Base-by-base conservation (phyloP, 2,888 invertebrate genomes). In the Perizoma affinitatum region DNA sequence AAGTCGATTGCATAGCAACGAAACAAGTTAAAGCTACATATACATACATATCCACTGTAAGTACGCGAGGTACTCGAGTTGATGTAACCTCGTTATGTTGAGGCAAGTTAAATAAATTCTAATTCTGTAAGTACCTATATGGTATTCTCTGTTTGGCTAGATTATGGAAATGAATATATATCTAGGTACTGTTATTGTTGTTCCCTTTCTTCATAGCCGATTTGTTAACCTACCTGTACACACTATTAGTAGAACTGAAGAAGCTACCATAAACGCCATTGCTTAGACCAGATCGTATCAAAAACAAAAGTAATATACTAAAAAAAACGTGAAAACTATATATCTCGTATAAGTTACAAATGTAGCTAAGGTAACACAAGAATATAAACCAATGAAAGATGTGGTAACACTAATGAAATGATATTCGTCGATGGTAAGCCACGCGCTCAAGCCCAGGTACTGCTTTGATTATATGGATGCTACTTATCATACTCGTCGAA, bases 1-100 rank as follows among this genome's bases (percentile, higher is more conserved):
- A 90, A 90, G 90, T 90, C 78, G 84, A 82, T 84, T 86, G 83
- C 83, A 85, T 88, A 83, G 86, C 83, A 84, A 84, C 82, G 79
- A 82, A 86, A 87, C 86, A 83, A 88, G 88, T 87, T 87, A 79
- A 86, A 84, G 83, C 82, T 78, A 38, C 38, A 76, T 76, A 82
- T 81, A 81, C 78, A 79, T 82, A 79, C 78, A 79, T 83, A 79
- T 78, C 75, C 76, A 73, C 78, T 80, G 79, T 75, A 82, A 83
- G 83, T 84, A 79, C 80, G 80, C 79, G 76, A 80, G 82, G 80
- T 83, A 83, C 81, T 84, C 75, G 75, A 84, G 86, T 86, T 86
- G 87, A 85, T 84, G 87, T 87, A 86, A 86, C 87, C 84, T 84
- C 82, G 80, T 84, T 83, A 83, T 79, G 80, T 78, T 83, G 78